phyloP scores from a whole-genome alignment of 2,888 invertebrate genomes.

The Lordiphosa andalusiaca region DNA sequence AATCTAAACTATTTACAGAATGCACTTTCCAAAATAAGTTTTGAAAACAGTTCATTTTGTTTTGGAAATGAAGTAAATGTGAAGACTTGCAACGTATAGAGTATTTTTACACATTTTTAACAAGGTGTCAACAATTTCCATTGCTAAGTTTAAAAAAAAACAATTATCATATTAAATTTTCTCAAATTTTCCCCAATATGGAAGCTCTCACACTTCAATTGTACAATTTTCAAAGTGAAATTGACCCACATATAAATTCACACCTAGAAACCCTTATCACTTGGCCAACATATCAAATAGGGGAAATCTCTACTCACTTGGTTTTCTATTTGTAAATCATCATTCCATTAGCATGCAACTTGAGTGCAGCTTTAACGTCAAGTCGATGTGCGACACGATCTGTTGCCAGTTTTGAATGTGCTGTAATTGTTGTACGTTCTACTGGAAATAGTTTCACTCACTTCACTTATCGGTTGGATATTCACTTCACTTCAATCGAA shows the following conservation, averaged over 20 bases:
- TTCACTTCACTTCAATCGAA: slow-evolving; percentile 10
- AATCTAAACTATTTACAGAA: too few species aligned
- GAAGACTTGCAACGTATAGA: too few species aligned
- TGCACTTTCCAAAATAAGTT: too few species aligned
- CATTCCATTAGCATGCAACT: slow-evolving; percentile 43
- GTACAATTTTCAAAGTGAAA: slow-evolving; percentile 1
- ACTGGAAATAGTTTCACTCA: slow-evolving; percentile 53
- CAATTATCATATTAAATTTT: too few species aligned
- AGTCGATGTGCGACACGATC: slow-evolving; percentile 26
- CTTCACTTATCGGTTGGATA: slow-evolving; percentile 24
- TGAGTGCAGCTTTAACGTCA: slow-evolving; percentile 37
- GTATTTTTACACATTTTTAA: too few species aligned
- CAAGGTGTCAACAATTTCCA: too few species aligned
- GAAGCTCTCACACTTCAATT: too few species aligned
- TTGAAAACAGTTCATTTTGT: too few species aligned
- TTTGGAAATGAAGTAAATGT: too few species aligned
- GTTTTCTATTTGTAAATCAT: slow-evolving; percentile 23
- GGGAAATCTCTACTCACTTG: slow-evolving; percentile 15
- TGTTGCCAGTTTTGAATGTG: slow-evolving; percentile 14
- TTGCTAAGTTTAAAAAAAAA: too few species aligned
- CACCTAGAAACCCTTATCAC: slow-evolving; percentile 15
- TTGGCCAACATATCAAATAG: slow-evolving; percentile 7
- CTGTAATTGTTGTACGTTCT: slow-evolving; percentile 36
- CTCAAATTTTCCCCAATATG: too few species aligned
- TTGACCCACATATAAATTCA: slow-evolving; percentile 7